A percentile compares a stretch with the other conserved stretches of the same genome.
Conservation (phyloP, 2,888 invertebrate species). For the Tetrapedia diversipes region DNA sequence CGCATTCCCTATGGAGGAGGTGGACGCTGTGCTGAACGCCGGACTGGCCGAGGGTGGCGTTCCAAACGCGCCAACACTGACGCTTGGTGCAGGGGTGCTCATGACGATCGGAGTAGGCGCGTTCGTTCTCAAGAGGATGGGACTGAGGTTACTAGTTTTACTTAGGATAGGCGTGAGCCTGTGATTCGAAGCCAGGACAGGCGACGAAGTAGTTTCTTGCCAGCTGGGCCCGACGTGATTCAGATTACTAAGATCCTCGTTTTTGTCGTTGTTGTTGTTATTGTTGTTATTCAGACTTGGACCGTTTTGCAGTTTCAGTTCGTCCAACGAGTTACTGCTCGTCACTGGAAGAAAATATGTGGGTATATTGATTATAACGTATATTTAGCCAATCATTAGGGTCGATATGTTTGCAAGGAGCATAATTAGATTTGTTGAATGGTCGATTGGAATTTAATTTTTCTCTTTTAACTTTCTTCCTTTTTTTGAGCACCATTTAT, state of each 20-base stretch:
- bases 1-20: slow-evolving; percentile 76
- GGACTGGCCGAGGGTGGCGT: slow-evolving; percentile 77
- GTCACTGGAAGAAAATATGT: slow-evolving; percentile 71
- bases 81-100: slow-evolving; percentile 65
- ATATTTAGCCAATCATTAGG: no score
- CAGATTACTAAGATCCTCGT: slow-evolving; percentile 58
- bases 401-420: no score
- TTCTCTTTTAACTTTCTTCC: no score
- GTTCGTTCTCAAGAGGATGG: slow-evolving; percentile 73
- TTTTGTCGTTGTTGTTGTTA: slow-evolving; percentile 68
- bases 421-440: no score
- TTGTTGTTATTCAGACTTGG: slow-evolving; percentile 70
- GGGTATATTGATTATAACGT: no score
- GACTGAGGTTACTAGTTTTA: slow-evolving; percentile 76
- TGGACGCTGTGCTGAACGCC: slow-evolving; percentile 79
- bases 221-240: slow-evolving; percentile 71
- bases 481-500: no score
- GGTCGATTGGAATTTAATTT: no score
- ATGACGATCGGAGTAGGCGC: slow-evolving; percentile 64
- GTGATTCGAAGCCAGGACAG: slow-evolving; percentile 70
- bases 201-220: slow-evolving; percentile 76
- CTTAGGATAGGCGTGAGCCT: slow-evolving; percentile 77
- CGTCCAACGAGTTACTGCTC: slow-evolving; percentile 79
- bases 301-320: slow-evolving; percentile 77
- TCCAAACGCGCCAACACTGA: slow-evolving; percentile 71